Evolutionary conservation across 2,113 vertebrate species (phyloP), one percentile per base, ranked within the genome.

Genomic region (Serilophus lunatus): DNA sequence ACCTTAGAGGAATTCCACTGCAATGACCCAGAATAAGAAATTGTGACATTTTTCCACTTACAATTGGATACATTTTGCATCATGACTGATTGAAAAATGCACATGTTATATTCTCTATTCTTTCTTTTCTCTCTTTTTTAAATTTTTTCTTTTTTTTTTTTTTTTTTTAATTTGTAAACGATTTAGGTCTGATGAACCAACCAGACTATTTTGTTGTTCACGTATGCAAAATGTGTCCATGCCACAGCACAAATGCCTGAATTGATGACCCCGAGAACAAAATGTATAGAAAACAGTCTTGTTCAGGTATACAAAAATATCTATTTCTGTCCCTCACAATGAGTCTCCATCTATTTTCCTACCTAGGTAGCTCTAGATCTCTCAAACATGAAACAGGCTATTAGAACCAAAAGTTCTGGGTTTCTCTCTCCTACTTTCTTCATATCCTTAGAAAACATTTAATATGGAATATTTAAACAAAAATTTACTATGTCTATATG

Each of bases 1-100:
- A 92, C 83, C 61, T 83, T 71, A 65, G 33, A 92, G 82, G 89
- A 96, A 97, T 97, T 96, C 93, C 92, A 87, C 74, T 31, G 10
- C 92, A 80, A 20, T 96, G 97, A 97, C 96, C 97, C 97, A 92
- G 93, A 97, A 94, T 94, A 96, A 96, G 84, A 94, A 75, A 94
- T 57, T 75, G 50, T 95, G 96, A 93, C 96, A 96, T 93, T 96
- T 92, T 77, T 63, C 72, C 16, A 40, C 96, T 96, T 93, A 92
- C 92, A 97, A 92, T 96, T 97, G 86, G 92, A 78, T 92, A 72
- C 50, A 92, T 96, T 97, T 96, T 40, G 35, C 31, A 77, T 85
- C 71, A 61, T 28, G 57, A 72, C n/a, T 91, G 82, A 92, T 81
- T 89, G 42, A 88, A 84, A 82, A 60, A 87, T 64, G 59, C 9